Evolutionary conservation across 2,797 vertebrate genomes (phyloP), one percentile per base, ranked within the genome.

Genomic region (Thalassophryne amazonica): DNA sequence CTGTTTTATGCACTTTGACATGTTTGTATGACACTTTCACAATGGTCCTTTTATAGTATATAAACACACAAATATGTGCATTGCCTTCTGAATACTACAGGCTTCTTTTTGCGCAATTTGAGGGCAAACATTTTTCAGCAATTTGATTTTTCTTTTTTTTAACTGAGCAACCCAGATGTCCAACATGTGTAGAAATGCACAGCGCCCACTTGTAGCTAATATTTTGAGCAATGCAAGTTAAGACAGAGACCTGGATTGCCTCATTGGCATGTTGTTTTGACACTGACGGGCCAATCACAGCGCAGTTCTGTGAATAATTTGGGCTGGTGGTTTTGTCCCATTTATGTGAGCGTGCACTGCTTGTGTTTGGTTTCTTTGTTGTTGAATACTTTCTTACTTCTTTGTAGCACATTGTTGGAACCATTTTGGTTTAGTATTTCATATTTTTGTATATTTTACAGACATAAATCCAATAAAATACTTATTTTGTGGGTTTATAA

Each of bases 1-100:
- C 24, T 16, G 27, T 46, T 41, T 27, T 29, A 53, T 49, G 49
- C 61, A 69, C 64, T 73, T 59, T 54, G 53, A 20, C 10, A 43
- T 42, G 5, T 8, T 24, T 38, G 6, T 14, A 3, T 60, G 33
- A 23, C 14, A 16, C 6, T 29, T 36, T 7, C n/a, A 32, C 18
- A 31, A 18, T 33, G 5, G 3, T 53, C 3, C 3, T 60, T 31
- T 49, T 35, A 7, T 7, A 22, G 7, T 0, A 38, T 35, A 5
- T 11, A 38, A 3, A 21, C 28, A 15, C 28, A 8, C 18, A 11
- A 49, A 21, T 4, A 12, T 32, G 4, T 19, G 34, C 13, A 25
- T 31, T 35, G 14, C 6, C 10, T 29, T 3, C 15, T 36, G 9
- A 2, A 25, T 23, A 13, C 4, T 12, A 32, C 2, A 39, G 39